phyloP scores from a whole-genome alignment of 1,140 invertebrate species.

The Drosophila bocqueti region DNA sequence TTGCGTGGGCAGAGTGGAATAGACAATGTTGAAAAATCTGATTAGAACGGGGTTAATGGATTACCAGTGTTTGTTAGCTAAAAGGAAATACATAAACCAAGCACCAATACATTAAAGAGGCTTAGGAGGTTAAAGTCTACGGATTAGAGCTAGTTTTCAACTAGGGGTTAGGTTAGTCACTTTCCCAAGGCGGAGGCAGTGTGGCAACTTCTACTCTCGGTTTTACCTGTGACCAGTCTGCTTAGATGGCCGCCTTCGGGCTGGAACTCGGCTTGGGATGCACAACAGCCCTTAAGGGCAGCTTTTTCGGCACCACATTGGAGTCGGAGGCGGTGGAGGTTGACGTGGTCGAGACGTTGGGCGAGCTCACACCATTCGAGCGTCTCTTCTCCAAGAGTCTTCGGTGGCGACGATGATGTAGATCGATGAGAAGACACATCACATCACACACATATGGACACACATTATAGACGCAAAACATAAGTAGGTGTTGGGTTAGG shows the following conservation, averaged over 20 bases:
- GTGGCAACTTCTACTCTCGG: slow-evolving; percentile 1
- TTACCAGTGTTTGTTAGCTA: slow-evolving; percentile 4
- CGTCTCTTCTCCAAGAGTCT: slow-evolving; percentile 71
- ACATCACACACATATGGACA: slow-evolving; percentile 38
- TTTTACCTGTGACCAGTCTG: slow-evolving; percentile 37
- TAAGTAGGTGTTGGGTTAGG: slow-evolving; percentile 27
- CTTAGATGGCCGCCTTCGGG: slow-evolving; percentile 12
- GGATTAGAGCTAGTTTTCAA: slow-evolving; percentile 14
- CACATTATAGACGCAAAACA: slow-evolving; percentile 49
- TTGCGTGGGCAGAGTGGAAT: slow-evolving; percentile 45
- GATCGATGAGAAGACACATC: slow-evolving; percentile 22
- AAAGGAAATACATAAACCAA: slow-evolving; percentile 7
- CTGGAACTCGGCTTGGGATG: background rate
- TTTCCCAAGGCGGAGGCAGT: background rate
- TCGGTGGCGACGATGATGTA: slow-evolving; percentile 25
- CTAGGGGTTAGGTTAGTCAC: slow-evolving; percentile 22
- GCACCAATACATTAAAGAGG: slow-evolving; percentile 6
- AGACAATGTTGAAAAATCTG: slow-evolving; percentile 49
- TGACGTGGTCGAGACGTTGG: slow-evolving; percentile 65
- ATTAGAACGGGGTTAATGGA: slow-evolving; percentile 51
- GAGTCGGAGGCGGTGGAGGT: slow-evolving; percentile 70
- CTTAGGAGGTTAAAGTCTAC: background rate
- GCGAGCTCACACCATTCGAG: slow-evolving; percentile 58
- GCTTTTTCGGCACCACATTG: slow-evolving; percentile 50
- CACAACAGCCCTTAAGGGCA: slow-evolving; percentile 50